phyloP scores from a whole-genome alignment of 2,797 vertebrate species.

The Pogoniulus pusillus region DNA sequence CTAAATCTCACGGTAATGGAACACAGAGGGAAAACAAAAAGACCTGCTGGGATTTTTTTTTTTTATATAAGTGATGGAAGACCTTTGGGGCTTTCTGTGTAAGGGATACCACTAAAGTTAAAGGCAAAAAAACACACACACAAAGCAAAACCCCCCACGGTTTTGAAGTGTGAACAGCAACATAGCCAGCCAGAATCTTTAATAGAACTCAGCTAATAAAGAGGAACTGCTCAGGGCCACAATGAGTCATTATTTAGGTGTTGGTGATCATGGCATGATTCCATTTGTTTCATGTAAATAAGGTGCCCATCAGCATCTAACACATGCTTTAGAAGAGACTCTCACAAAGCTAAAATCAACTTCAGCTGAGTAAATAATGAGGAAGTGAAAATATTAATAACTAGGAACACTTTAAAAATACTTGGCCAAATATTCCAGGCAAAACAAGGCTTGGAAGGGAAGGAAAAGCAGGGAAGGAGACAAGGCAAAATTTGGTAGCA shows the following conservation, averaged over 20 bases:
- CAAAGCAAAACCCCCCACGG: too few species aligned
- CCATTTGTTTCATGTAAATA: accelerated
- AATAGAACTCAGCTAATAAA: accelerated
- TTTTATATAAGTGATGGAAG: accelerated
- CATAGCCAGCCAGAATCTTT: background rate
- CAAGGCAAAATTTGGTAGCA: background rate
- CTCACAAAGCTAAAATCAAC: background rate
- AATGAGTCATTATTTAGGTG: background rate
- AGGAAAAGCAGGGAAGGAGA: background rate
- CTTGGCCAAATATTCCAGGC: background rate
- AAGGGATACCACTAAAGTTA: background rate
- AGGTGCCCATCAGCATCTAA: background rate
- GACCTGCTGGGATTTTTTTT: too few species aligned
- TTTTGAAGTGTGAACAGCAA: background rate
- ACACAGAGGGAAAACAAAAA: accelerated
- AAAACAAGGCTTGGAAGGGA: background rate
- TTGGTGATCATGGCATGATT: background rate
- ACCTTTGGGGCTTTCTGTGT: background rate
- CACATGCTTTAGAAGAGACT: background rate
- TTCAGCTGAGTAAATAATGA: background rate
- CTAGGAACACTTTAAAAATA: background rate
- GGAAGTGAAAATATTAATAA: background rate
- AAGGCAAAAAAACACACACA: too few species aligned
- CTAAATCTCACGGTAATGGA: too few species aligned
- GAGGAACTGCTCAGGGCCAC: background rate